Evolutionary conservation across 2,888 invertebrate species (phyloP).

Genomic region (Latrodectus hesperus): DNA sequence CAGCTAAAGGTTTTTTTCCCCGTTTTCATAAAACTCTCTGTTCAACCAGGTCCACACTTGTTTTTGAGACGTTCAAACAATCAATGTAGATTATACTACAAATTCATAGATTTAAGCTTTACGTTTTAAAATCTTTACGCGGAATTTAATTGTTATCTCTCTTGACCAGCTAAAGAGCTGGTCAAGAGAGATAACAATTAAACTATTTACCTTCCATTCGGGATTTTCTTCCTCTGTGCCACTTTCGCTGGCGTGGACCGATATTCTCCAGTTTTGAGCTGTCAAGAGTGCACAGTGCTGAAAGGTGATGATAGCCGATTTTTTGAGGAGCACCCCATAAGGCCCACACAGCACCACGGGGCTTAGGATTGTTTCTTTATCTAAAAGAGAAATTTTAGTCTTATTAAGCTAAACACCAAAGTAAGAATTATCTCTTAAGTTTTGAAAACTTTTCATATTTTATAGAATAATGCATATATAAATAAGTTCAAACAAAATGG

Average conservation of each 20-base stretch:
- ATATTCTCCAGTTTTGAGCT: slow-evolving; percentile 87
- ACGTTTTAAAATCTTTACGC: too few species aligned
- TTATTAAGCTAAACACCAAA: not conserved
- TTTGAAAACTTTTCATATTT: not conserved
- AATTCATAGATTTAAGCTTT: too few species aligned
- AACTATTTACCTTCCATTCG: slow-evolving; percentile 76
- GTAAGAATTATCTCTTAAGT: not conserved
- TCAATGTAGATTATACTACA: too few species aligned
- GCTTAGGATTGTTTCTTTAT: slow-evolving; percentile 86
- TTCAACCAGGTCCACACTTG: too few species aligned
- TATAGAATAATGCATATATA: not conserved
- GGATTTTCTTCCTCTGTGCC: slow-evolving; percentile 76
- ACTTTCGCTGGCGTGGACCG: slow-evolving; percentile 79
- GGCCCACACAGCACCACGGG: slow-evolving; percentile 91
- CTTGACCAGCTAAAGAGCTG: too few species aligned
- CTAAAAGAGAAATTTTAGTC: slow-evolving; percentile 74
- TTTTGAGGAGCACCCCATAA: slow-evolving; percentile 83
- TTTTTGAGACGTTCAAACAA: too few species aligned
- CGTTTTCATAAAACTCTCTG: too few species aligned
- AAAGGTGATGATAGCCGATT: slow-evolving; percentile 88
- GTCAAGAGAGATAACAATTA: too few species aligned
- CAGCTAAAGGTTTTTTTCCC: too few species aligned
- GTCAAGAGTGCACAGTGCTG: slow-evolving; percentile 91
- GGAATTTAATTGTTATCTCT: too few species aligned
- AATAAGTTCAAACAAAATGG: not conserved